Base-by-base conservation (phyloP, 2,797 vertebrate genomes). In the Bradypus variegatus region DNA sequence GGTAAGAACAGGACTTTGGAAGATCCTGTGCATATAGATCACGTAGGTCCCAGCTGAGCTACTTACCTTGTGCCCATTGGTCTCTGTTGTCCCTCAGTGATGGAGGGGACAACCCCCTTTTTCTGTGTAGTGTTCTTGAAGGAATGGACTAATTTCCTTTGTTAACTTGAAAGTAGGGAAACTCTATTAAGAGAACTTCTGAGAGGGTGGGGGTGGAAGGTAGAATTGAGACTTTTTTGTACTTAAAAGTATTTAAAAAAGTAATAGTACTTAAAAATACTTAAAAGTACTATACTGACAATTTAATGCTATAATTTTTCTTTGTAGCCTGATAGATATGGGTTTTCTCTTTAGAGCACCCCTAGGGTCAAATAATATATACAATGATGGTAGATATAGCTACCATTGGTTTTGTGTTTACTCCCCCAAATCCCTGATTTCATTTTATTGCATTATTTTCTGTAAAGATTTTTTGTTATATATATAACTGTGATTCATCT, bases 1-100 rank as follows among this genome's bases (percentile, higher is more conserved):
- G 99, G 99, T 98, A 91, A 94, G 1, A 12, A 48, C 53, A n/a
- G 86, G 55, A 10, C 36, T 31, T 33, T 3, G 23, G 55, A 48
- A 79, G 16, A 6, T 29, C 58, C 15, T 15, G n/a, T 0, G 1
- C 14, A 2, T 48, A 2, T 5, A 50, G 64, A 45, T 33, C 85
- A 48, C 1, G 0, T 8, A 3, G 64, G 70, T 33, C 16, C 50
- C 41, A 23, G 36, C 55, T 31, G 31, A 89, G 38, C 27, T 41
- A n/a, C 72, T 83, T 72, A 33, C 19, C 89, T 84, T 55, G 48
- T 8, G 15, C 58, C 50, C 23, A 1, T 13, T 85, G 76, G 53
- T 75, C 73, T 94, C 79, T 76, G n/a, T 69, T 73, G 79, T 45
- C 41, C 83, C 45, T 58, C 29, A 14, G 16, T 27, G 90, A 84